phyloP scores from a whole-genome alignment of 1,140 invertebrate genomes.

The Rhysida immarginata region DNA sequence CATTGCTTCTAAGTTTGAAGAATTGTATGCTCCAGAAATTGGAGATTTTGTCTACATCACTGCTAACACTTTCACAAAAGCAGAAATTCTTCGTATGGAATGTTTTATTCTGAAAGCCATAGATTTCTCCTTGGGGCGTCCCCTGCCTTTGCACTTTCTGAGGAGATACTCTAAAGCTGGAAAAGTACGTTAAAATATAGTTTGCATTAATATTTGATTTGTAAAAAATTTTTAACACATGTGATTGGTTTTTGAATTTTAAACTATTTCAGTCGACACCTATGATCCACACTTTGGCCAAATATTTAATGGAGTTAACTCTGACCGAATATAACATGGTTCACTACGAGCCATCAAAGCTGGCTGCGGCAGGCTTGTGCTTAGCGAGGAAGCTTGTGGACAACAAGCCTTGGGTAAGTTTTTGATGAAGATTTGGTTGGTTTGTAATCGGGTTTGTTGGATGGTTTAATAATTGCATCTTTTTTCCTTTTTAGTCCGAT shows the following conservation, averaged over 20 bases:
- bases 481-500: constrained; percentile 28
- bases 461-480: neutral
- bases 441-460: neutral
- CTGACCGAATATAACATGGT: constrained; percentile 66
- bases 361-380: constrained; percentile 57
- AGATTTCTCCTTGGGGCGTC: constrained; percentile 65
- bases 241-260: too few species aligned
- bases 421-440: too few species aligned
- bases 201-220: neutral
- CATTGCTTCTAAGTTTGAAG: constrained; percentile 89
- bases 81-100: constrained; percentile 74
- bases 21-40: constrained; percentile 77
- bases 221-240: too few species aligned
- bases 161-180: constrained; percentile 62
- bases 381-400: constrained; percentile 40
- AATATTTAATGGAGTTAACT: constrained; percentile 80
- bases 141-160: constrained; percentile 74
- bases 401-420: constrained; percentile 26
- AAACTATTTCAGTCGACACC: too few species aligned
- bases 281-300: constrained; percentile 67
- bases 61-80: constrained; percentile 67
- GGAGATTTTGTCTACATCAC: constrained; percentile 83
- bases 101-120: constrained; percentile 53
- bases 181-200: constrained; percentile 32
- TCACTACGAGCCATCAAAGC: constrained; percentile 61